Conservation (phyloP, 92 coral and sea anemone species). For the Siderastrea siderea region DNA sequence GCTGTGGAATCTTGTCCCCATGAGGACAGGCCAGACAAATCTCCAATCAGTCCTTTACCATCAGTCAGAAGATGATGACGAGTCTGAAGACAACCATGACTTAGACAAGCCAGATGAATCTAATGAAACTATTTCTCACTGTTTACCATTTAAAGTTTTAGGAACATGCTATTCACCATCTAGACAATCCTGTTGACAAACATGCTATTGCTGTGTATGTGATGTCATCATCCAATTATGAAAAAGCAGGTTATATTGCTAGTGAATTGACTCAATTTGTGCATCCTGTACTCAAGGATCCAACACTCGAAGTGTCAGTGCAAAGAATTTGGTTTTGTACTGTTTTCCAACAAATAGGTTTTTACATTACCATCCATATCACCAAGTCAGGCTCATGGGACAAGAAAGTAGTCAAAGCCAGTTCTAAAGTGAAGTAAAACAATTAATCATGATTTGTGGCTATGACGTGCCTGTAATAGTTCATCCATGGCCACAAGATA, state of each 20-base stretch:
- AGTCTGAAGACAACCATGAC: too few relatives aligned
- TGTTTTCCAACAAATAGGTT: slow-evolving; percentile 61
- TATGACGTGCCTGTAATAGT: too few relatives aligned
- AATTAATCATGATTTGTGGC: not conserved
- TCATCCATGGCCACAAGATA: too few relatives aligned
- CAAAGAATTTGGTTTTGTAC: slow-evolving; percentile 64
- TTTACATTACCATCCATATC: slow-evolving; percentile 51
- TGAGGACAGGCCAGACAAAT: slow-evolving; percentile 9
- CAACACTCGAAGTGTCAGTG: slow-evolving; percentile 48
- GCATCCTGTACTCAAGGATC: slow-evolving; percentile 36
- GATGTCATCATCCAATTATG: slow-evolving; percentile 28
- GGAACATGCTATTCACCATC: slow-evolving; percentile 64
- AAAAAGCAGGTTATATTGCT: slow-evolving; percentile 67
- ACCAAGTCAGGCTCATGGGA: slow-evolving; percentile 60
- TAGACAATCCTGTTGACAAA: slow-evolving; percentile 48
- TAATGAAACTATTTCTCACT: slow-evolving; percentile 3
- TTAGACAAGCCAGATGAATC: not conserved
- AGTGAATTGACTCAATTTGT: slow-evolving; percentile 59
- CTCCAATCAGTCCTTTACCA: not conserved
- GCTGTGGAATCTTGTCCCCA: slow-evolving; percentile 48
- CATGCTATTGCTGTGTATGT: slow-evolving; percentile 72
- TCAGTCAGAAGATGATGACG: slow-evolving; percentile 15
- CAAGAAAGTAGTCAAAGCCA: slow-evolving; percentile 56
- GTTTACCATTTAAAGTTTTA: slow-evolving; percentile 66
- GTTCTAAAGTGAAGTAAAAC: slow-evolving; percentile 48